Conservation (phyloP, 2,888 invertebrate species). For the Cheilosia scutellata region DNA sequence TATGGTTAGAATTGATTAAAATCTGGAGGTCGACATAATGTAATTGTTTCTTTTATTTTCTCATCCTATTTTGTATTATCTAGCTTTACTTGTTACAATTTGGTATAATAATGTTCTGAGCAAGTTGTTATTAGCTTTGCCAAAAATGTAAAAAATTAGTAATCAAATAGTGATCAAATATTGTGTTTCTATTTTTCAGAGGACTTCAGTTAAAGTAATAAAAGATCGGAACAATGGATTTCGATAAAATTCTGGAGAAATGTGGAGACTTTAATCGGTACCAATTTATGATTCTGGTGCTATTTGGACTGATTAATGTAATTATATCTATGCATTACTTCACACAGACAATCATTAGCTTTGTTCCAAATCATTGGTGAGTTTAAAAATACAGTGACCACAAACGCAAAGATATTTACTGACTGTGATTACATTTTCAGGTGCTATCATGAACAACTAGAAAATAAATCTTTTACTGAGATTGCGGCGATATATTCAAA, state of each 20-base stretch:
- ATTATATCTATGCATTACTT: constrained; percentile 87
- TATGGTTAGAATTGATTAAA: too few relatives aligned
- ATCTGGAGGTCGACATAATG: too few relatives aligned
- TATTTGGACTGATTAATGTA: constrained; percentile 86
- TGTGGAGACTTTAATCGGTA: constrained; percentile 86
- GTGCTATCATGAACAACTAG: constrained; percentile 83
- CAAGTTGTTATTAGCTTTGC: too few relatives aligned
- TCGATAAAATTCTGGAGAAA: constrained; percentile 85
- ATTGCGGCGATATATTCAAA: constrained; percentile 82
- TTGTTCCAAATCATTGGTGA: constrained; percentile 85
- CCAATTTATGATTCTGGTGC: constrained; percentile 85
- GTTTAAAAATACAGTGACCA: not conserved
- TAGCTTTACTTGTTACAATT: too few relatives aligned
- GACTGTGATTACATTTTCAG: constrained; percentile 49
- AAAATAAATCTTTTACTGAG: constrained; percentile 82
- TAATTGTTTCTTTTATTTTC: too few relatives aligned
- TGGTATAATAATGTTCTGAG: too few relatives aligned
- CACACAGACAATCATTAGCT: constrained; percentile 86
- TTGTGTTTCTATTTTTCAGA: constrained; percentile 22
- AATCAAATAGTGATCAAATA: not conserved
- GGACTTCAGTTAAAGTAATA: constrained; percentile 23
- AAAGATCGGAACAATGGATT: constrained; percentile 81
- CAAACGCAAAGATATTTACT: not conserved
- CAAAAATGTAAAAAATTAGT: too few relatives aligned
- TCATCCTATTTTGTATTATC: too few relatives aligned